phyloP scores from a whole-genome alignment of 1,140 invertebrate species.

The Papilio dardanus region DNA sequence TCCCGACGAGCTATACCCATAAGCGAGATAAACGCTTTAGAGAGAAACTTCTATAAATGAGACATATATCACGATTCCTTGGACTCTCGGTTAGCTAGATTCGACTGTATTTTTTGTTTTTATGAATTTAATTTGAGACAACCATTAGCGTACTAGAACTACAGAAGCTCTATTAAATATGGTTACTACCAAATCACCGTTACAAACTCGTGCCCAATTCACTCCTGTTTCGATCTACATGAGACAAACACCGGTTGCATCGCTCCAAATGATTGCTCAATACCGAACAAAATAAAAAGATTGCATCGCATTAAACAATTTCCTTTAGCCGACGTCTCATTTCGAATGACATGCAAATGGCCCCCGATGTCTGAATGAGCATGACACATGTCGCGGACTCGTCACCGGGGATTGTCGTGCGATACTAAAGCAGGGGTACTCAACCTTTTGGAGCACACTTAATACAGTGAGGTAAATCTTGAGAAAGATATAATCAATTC shows the following conservation, averaged over 20 bases:
- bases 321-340: constrained; percentile 25
- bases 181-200: neutral
- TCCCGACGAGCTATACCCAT: too few relatives aligned
- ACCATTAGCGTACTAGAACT: neutral
- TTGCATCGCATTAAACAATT: constrained; percentile 21
- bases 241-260: constrained; percentile 6
- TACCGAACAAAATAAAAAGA: constrained; percentile 31
- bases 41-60: too few relatives aligned
- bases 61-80: too few relatives aligned
- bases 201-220: neutral
- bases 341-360: constrained; percentile 32
- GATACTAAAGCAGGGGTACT: neutral
- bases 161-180: neutral
- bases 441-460: neutral
- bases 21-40: too few relatives aligned
- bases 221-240: neutral
- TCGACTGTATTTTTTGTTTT: too few relatives aligned
- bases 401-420: constrained; percentile 18
- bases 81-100: too few relatives aligned
- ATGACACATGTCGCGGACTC: constrained; percentile 26
- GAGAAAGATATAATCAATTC: too few relatives aligned
- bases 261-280: constrained; percentile 25
- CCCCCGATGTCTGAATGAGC: constrained; percentile 21
- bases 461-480: too few relatives aligned
- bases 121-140: neutral